Evolutionary conservation across 1,140 invertebrate species (phyloP), one percentile per base, ranked within the genome.

Genomic region (Lucilia cuprina): DNA sequence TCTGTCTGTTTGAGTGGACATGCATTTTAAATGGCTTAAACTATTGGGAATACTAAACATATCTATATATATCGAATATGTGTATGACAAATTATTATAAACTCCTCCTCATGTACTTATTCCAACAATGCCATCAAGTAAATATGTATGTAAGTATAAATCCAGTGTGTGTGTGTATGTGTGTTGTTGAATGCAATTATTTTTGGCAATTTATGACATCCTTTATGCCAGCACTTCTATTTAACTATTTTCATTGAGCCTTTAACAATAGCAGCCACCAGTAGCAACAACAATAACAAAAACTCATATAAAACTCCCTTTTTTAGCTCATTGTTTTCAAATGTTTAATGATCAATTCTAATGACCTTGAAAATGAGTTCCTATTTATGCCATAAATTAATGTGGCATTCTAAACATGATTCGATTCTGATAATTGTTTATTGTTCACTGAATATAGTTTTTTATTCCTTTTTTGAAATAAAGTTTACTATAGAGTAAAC

Each of bases 311-410:
- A 41, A 41, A 41, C 41, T 41, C 41, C 41, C 41, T 41, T 41
- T 41, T 41, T 41, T 41, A 41, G 41, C 5, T 41, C 41, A 41
- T 41, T 41, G 41, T 41, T 41, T 30, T 60, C 5, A 17, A 60
- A 60, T 60, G 55, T 17, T 14, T 60, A 17, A 60, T 60, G 55
- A 17, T 17, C 17, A 77, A 77, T 80, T 49, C 41, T 49, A 80
- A 80, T 80, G 77, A 80, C 77, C 77, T 80, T 80, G 77, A 80
- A 80, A 80, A 80, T 80, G 77, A 80, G 77, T 80, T 80, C 77
- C 77, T 80, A 80, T 80, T 80, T 80, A 80, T n/a, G 34, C 34
- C n/a, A 78, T 49, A 17, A 78, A n/a, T 80, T 80, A 49, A 50
- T n/a, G 41, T n/a, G 41, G 41, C 25, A 80, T 80, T 80, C 41